A percentile compares a stretch with the other conserved stretches of the same genome.
These are phyloP conservation scores for Silurus asotus DNA, from an alignment of 2,113 vertebrate species.

Conservation along the genomic window DNA sequence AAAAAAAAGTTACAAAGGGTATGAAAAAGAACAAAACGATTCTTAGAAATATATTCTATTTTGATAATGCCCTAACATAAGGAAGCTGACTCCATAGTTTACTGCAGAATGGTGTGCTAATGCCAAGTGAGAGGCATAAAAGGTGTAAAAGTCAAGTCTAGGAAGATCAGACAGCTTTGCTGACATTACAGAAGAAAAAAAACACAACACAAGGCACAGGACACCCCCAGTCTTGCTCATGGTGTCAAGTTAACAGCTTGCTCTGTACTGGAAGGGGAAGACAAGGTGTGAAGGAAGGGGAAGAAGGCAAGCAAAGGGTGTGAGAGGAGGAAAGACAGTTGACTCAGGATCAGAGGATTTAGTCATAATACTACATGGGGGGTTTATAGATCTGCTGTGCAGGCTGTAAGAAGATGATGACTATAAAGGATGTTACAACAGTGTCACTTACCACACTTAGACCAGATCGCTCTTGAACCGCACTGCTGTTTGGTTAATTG, in stretches of 20 bases:
- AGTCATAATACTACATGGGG: constrained; percentile 22
- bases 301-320: constrained; percentile 26
- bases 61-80: constrained; percentile 27
- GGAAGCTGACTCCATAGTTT: constrained; percentile 30
- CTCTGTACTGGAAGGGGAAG: constrained; percentile 31
- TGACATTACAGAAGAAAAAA: constrained; percentile 31
- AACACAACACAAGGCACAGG: constrained; percentile 18
- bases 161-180: constrained; percentile 28
- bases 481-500: not conserved
- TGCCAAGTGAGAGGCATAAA: constrained; percentile 16
- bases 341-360: constrained; percentile 37
- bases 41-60: not conserved
- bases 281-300: constrained; percentile 32
- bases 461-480: not conserved
- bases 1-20: not conserved
- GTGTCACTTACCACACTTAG: not conserved
- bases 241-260: constrained; percentile 25
- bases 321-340: constrained; percentile 32
- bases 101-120: not conserved
- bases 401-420: constrained; percentile 23
- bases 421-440: not conserved
- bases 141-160: constrained; percentile 24
- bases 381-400: constrained; percentile 28
- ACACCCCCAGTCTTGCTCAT: constrained; percentile 6
- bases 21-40: not conserved